Evolutionary conservation across 30 jellyfish, hydroid and myxozoan species (phyloP).

Genomic region (Turritopsis dohrnii): DNA sequence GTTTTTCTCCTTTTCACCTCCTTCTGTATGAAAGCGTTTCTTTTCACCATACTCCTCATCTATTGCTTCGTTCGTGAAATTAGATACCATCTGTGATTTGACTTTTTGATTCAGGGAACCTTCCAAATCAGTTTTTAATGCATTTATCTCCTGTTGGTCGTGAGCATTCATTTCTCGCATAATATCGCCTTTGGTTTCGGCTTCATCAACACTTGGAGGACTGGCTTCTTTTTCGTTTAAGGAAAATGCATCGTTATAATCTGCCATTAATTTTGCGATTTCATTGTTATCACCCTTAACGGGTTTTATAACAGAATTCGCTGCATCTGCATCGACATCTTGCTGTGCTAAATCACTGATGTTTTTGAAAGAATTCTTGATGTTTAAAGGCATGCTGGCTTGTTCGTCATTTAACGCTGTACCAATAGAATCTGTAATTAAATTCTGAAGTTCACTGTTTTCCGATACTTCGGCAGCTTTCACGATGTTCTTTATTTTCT

Average conservation of each 20-base stretch:
- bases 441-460: constrained; percentile 19
- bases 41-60: constrained; percentile 8
- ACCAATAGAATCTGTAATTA: constrained; percentile 31
- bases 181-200: constrained; percentile 26
- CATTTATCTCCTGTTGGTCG: constrained; percentile 30
- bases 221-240: constrained; percentile 13
- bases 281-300: constrained; percentile 10
- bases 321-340: constrained; percentile 15
- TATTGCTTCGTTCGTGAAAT: neutral
- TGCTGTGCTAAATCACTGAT: neutral
- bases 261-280: constrained; percentile 23
- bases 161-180: constrained; percentile 13
- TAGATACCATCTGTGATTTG: neutral
- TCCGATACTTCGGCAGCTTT: constrained; percentile 25
- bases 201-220: constrained; percentile 21
- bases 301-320: neutral
- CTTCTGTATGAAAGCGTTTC: neutral
- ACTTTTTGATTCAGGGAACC: constrained; percentile 14
- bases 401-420: constrained; percentile 10
- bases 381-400: neutral
- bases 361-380: neutral
- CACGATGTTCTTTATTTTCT: constrained; percentile 21
- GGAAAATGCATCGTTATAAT: constrained; percentile 13
- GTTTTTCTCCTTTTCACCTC: neutral
- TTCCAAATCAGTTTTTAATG: constrained; percentile 24